These are phyloP conservation scores for Lepisosteus oculatus DNA, from an alignment of 2,113 vertebrate genomes.

Conservation along the genomic window DNA sequence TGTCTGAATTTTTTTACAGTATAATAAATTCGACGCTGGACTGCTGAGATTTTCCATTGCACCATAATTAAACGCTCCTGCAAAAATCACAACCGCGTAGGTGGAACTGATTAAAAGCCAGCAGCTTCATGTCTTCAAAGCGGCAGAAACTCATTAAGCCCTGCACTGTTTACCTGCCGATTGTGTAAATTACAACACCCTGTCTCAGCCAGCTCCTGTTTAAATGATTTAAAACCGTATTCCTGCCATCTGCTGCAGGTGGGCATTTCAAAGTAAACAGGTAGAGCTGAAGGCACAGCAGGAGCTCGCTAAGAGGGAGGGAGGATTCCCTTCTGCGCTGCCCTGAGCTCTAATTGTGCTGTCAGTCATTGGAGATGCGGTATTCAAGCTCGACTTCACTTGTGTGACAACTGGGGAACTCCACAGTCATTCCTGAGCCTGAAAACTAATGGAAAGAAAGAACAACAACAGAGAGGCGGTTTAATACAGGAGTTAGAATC, in stretches of 20 bases:
- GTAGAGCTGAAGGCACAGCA: background rate
- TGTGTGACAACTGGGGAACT: too few relatives aligned
- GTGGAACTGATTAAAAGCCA: background rate
- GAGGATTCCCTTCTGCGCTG: background rate
- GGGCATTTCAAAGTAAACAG: background rate
- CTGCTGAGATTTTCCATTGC: slow-evolving; percentile 2
- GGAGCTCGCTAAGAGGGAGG: background rate
- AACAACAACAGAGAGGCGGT: too few relatives aligned
- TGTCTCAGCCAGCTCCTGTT: background rate
- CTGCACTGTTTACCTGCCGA: background rate
- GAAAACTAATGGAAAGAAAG: too few relatives aligned
- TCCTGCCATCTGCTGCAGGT: background rate
- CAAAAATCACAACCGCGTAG: background rate
- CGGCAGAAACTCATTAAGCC: slow-evolving; percentile 12
- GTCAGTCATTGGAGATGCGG: background rate
- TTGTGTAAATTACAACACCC: slow-evolving; percentile 4
- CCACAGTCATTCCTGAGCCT: too few relatives aligned
- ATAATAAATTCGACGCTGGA: background rate
- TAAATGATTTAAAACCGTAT: background rate
- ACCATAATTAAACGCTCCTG: slow-evolving; percentile 16
- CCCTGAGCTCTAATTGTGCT: background rate
- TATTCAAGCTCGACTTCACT: too few relatives aligned
- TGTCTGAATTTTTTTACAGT: background rate
- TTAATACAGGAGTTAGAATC: background rate
- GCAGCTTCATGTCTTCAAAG: background rate